These are phyloP conservation scores for Amphiduros pacificus DNA, from an alignment of 2,888 invertebrate genomes.

Conservation along the genomic window DNA sequence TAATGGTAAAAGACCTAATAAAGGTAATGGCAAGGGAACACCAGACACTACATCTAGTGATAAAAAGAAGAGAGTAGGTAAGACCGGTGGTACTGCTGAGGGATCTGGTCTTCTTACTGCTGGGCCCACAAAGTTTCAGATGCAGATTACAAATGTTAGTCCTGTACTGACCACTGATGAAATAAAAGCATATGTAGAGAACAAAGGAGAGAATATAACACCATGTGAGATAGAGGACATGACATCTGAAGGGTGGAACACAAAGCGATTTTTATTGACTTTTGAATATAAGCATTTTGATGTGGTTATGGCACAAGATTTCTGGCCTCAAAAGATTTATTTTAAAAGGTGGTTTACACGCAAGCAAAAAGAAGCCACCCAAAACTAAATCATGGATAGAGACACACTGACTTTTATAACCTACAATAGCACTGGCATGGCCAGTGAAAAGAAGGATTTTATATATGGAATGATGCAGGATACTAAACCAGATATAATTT, in stretches of 20 bases:
- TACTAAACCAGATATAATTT: not conserved
- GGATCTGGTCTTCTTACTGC: not conserved
- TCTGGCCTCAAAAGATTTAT: not conserved
- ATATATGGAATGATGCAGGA: not conserved
- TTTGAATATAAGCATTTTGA: not conserved
- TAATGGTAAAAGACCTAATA: not conserved
- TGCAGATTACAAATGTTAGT: not conserved
- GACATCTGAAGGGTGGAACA: not conserved
- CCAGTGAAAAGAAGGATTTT: not conserved
- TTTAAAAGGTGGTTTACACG: not conserved
- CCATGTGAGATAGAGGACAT: not conserved
- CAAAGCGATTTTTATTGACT: not conserved
- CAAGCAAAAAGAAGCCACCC: not conserved
- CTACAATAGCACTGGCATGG: conserved; percentile 1
- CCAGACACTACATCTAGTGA: not conserved
- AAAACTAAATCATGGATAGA: not conserved
- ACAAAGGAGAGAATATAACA: not conserved
- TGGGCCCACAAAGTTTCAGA: not conserved
- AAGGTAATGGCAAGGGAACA: not conserved
- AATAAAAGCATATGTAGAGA: not conserved
- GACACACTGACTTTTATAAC: not conserved
- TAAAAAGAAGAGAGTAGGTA: too few relatives aligned
- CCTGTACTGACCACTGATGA: not conserved
- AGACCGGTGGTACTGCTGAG: not conserved
- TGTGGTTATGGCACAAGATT: not conserved